Percentiles rank a stretch among this genome's conserved stretches.
phyloP scores from a whole-genome alignment of 2,113 vertebrate genomes.

The Crotophaga sulcirostris region DNA sequence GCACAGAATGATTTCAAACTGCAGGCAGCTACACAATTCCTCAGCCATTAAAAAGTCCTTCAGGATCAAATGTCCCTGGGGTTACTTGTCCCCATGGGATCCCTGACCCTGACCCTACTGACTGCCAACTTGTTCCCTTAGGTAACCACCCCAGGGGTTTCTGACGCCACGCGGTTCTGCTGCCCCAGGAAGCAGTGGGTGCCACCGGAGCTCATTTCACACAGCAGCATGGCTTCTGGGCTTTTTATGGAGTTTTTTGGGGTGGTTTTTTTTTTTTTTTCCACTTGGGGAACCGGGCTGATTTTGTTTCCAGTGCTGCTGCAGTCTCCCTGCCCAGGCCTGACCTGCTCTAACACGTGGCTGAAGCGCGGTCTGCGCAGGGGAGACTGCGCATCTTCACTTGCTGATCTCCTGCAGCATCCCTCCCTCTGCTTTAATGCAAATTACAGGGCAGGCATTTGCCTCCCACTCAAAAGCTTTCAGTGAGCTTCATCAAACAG shows the following conservation, averaged over 20 bases:
- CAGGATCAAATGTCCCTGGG: neutral
- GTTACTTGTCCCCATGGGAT: neutral
- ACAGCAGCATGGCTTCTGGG: rapidly evolving
- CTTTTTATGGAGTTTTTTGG: neutral
- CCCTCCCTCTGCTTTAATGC: neutral
- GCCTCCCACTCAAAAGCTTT: neutral
- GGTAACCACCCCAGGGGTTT: neutral
- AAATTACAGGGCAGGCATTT: neutral
- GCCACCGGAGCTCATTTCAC: neutral
- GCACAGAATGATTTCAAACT: neutral
- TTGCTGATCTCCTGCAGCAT: neutral
- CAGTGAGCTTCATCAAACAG: neutral
- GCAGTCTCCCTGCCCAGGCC: neutral
- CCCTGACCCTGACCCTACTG: neutral
- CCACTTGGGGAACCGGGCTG: neutral
- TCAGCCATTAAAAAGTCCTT: neutral
- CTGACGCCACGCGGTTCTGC: rapidly evolving
- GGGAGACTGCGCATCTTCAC: neutral
- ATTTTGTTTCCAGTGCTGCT: neutral
- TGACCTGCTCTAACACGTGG: neutral
- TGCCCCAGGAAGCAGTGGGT: rapidly evolving
- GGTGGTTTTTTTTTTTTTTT: neutral
- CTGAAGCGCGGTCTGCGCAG: rapidly evolving
- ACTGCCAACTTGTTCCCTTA: neutral
- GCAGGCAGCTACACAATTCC: neutral